phyloP scores from a whole-genome alignment of 2,113 vertebrate genomes.

The Atlantisia rogersi region DNA sequence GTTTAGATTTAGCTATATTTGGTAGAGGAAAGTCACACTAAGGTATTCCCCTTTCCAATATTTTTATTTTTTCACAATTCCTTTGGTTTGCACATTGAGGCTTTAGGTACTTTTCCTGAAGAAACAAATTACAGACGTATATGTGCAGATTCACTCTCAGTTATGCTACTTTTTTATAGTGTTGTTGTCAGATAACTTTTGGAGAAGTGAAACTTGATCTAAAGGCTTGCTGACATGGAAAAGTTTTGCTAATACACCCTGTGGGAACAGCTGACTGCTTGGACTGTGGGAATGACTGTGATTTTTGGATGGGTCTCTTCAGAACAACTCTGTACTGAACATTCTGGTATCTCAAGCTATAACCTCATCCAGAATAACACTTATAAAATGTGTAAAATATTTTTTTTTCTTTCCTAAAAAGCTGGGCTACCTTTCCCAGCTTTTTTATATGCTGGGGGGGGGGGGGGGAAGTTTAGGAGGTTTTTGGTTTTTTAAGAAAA shows the following conservation, averaged over 20 bases:
- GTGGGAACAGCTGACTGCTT: neutral
- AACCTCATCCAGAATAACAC: neutral
- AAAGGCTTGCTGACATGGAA: neutral
- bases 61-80: neutral
- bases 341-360: neutral
- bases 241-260: neutral
- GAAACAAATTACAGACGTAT: neutral
- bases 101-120: neutral
- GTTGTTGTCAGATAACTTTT: neutral
- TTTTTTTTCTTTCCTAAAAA: neutral
- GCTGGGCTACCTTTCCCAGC: neutral
- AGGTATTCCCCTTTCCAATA: neutral
- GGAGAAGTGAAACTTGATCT: neutral
- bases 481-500: neutral
- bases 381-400: neutral
- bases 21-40: neutral
- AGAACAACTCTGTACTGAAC: neutral
- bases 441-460: neutral
- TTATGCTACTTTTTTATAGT: neutral
- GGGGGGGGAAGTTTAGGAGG: too few relatives aligned
- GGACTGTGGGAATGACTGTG: neutral
- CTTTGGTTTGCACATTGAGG: neutral
- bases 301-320: neutral
- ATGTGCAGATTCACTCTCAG: neutral
- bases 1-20: neutral